Evolutionary conservation across 2,888 invertebrate genomes (phyloP).

Genomic region (Acronicta leporina): DNA sequence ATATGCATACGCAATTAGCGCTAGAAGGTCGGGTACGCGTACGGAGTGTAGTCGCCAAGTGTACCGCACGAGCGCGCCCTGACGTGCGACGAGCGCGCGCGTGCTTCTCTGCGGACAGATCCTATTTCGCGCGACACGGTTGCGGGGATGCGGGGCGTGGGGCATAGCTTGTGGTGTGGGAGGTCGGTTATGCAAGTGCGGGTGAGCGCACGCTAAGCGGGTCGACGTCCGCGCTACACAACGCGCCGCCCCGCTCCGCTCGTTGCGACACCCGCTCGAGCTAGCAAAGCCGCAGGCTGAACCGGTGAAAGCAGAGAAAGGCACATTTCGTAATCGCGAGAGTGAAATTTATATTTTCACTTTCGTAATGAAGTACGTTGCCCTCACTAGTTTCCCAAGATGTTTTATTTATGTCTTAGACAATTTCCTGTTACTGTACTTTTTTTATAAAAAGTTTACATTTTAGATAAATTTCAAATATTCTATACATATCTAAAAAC

Average conservation of each 20-base stretch:
- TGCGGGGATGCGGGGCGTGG: slow-evolving; percentile 52
- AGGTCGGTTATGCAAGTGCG: slow-evolving; percentile 87
- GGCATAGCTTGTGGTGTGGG: slow-evolving; percentile 70
- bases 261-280: slow-evolving; percentile 77
- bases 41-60: slow-evolving; percentile 69
- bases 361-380: slow-evolving; percentile 83
- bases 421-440: background rate
- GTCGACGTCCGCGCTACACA: slow-evolving; percentile 90
- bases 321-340: slow-evolving; percentile 87
- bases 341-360: slow-evolving; percentile 88
- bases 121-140: slow-evolving; percentile 75
- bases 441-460: too few relatives aligned
- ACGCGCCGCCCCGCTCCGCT: slow-evolving; percentile 70
- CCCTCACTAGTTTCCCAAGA: slow-evolving; percentile 62
- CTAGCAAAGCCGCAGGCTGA: slow-evolving; percentile 57
- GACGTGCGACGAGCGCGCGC: slow-evolving; percentile 59
- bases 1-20: slow-evolving; percentile 78
- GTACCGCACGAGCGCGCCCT: slow-evolving; percentile 60
- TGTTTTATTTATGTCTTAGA: slow-evolving; percentile 22
- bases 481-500: too few relatives aligned
- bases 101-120: slow-evolving; percentile 72
- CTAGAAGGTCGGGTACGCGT: slow-evolving; percentile 78
- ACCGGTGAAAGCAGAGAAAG: slow-evolving; percentile 88
- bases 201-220: slow-evolving; percentile 92
- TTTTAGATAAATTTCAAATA: too few relatives aligned